A percentile compares a stretch with the other conserved stretches of the same genome.
Conservation (phyloP, 1,140 invertebrate genomes). For the Bombus pascuorum region DNA sequence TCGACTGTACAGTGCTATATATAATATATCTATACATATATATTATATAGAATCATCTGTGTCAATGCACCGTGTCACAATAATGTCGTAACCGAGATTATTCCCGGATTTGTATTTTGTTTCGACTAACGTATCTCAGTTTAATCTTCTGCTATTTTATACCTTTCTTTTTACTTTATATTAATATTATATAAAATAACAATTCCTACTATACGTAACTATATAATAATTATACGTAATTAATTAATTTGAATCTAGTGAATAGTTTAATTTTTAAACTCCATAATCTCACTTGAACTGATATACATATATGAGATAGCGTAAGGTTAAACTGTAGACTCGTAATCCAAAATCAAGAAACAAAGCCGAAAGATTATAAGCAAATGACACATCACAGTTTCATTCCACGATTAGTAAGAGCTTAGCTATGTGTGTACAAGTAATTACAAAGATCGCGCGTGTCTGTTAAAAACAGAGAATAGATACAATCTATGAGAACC, state of each 20-base stretch:
- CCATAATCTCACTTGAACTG: neutral
- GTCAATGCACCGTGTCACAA: conserved; percentile 32
- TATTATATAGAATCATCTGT: conserved; percentile 30
- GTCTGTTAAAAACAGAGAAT: neutral
- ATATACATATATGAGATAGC: neutral
- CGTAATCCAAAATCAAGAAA: neutral
- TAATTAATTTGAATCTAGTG: neutral
- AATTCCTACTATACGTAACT: neutral
- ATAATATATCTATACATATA: conserved; percentile 38
- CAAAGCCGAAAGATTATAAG: neutral
- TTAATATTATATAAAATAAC: neutral
- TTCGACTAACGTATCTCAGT: neutral
- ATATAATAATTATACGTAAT: neutral
- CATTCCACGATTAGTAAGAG: conserved; percentile 37
- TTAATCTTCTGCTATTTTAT: neutral
- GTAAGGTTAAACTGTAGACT: neutral
- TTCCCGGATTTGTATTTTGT: conserved; percentile 1
- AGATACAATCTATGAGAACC: neutral
- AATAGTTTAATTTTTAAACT: neutral
- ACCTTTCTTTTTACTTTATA: neutral
- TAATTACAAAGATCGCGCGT: conserved; percentile 12
- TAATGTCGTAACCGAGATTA: conserved; percentile 25
- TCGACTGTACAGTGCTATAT: conserved; percentile 42
- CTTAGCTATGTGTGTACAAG: conserved; percentile 37
- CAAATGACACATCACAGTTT: conserved; percentile 30